A percentile compares a stretch with the other conserved stretches of the same genome.
phyloP scores from a whole-genome alignment of 2,797 vertebrate species.

The Rhinatrema bivittatum region DNA sequence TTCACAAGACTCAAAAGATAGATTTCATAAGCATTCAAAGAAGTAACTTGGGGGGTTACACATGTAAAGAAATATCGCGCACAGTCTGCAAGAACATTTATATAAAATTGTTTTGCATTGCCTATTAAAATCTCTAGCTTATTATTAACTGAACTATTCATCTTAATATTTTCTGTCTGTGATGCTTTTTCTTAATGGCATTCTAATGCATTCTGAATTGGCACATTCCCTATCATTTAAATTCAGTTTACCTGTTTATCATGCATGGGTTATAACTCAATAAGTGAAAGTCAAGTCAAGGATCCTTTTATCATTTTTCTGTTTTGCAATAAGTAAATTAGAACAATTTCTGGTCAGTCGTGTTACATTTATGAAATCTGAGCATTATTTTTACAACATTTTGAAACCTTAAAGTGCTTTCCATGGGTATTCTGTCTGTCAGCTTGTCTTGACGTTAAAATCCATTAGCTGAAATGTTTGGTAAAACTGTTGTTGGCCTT shows the following conservation, averaged over 20 bases:
- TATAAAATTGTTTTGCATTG: conserved; percentile 2
- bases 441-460: conserved; percentile 6
- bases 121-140: conserved; percentile 36
- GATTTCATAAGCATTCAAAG: not conserved
- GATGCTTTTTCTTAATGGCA: conserved; percentile 39
- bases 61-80: not conserved
- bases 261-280: conserved; percentile 36
- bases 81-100: not conserved
- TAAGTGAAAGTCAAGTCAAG: conserved; percentile 35
- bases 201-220: conserved; percentile 34
- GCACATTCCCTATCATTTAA: conserved; percentile 38
- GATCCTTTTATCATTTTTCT: conserved; percentile 23
- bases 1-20: not conserved
- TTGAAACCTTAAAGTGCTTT: conserved; percentile 2
- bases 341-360: conserved; percentile 17
- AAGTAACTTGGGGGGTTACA: not conserved
- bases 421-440: conserved; percentile 15
- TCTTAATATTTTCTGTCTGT: too few relatives aligned
- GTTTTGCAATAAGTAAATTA: conserved; percentile 17
- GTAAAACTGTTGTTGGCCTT: not conserved
- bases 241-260: conserved; percentile 42
- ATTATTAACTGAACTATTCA: conserved; percentile 39
- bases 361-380: conserved; percentile 8
- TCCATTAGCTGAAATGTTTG: not conserved
- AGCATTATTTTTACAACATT: conserved; percentile 8